A percentile compares a stretch with the other conserved stretches of the same genome.
Conservation (phyloP, 2,888 invertebrate genomes). For the Norana najaformis region DNA sequence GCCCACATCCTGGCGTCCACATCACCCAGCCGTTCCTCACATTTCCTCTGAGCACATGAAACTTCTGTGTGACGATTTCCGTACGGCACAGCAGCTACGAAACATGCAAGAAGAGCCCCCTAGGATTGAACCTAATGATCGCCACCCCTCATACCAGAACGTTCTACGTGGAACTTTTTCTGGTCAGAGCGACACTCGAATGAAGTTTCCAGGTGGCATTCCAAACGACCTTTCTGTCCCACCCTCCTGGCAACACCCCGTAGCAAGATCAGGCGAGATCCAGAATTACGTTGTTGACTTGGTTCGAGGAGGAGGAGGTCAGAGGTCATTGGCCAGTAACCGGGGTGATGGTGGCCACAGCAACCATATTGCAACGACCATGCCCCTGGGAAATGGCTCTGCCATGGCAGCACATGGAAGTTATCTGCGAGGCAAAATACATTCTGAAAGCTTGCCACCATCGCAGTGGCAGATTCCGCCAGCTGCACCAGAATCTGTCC, state of each 20-base stretch:
- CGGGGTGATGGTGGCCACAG: background rate
- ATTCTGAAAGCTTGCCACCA: background rate
- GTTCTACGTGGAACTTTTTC: background rate
- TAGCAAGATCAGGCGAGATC: background rate
- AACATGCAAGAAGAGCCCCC: background rate
- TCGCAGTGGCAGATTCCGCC: background rate
- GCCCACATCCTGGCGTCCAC: background rate
- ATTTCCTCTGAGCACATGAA: conserved; percentile 8
- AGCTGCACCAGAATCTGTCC: background rate
- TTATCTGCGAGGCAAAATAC: background rate
- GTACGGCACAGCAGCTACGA: conserved; percentile 15
- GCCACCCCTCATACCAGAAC: background rate
- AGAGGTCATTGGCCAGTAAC: background rate
- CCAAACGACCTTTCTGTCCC: background rate
- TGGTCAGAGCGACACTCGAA: background rate
- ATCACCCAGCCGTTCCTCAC: background rate
- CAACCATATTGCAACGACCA: background rate
- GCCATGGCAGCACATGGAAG: background rate
- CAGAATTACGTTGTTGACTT: background rate
- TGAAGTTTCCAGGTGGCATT: background rate
- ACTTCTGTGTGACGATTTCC: background rate
- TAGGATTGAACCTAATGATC: background rate
- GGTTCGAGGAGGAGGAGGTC: background rate
- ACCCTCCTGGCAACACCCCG: background rate
- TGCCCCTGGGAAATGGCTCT: background rate